phyloP scores from a whole-genome alignment of 2,113 vertebrate genomes.

The Steatornis caripensis region DNA sequence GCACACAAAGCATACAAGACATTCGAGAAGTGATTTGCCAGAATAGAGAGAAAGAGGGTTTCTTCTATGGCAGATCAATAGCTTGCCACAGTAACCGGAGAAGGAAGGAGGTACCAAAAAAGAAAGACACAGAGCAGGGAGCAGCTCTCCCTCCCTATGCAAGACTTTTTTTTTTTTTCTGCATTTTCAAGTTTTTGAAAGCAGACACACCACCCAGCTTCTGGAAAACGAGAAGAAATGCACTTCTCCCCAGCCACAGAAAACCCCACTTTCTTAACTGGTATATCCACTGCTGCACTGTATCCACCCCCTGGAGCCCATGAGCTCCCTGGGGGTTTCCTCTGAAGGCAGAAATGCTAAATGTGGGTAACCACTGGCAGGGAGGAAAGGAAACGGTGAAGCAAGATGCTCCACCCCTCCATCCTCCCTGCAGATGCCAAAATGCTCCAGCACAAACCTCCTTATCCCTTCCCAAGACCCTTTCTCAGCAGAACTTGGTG shows the following conservation, averaged over 20 bases:
- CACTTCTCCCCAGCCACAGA: background rate
- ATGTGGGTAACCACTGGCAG: background rate
- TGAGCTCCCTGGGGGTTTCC: background rate
- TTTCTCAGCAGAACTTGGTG: background rate
- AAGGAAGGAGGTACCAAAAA: constrained; percentile 10
- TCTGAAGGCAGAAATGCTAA: background rate
- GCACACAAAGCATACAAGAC: background rate
- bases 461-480: background rate
- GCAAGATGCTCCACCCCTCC: background rate
- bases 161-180: background rate
- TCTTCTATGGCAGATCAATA: background rate
- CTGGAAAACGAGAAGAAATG: background rate
- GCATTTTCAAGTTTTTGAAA: background rate
- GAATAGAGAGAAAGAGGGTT: background rate
- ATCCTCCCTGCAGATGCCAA: background rate
- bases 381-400: background rate
- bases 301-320: background rate
- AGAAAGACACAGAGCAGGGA: background rate
- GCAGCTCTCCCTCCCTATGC: background rate
- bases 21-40: background rate
- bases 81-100: constrained; percentile 10
- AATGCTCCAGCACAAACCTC: background rate
- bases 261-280: background rate
- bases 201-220: background rate
- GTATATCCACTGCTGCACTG: background rate